Base-by-base conservation (phyloP, 2,797 vertebrate genomes). In the Myioborus miniatus region DNA sequence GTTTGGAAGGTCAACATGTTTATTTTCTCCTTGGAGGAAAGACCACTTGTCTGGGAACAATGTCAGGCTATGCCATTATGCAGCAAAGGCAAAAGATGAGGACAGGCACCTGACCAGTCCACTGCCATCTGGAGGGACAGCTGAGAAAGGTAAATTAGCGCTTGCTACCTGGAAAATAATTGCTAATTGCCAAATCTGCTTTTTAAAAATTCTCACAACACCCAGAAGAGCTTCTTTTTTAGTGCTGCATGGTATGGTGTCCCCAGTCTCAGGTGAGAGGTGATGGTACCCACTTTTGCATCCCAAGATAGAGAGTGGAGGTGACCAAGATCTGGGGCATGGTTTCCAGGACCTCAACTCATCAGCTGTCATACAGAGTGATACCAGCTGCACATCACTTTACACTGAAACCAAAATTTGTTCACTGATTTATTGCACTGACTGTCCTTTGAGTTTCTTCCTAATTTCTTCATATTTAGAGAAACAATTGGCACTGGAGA, bases 11-110 rank as follows among this genome's bases (percentile, higher is more conserved):
- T 58, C 37, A 74, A 4, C 0, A 4, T 3, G 21, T 23, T 77
- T 67, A 47, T 77, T n/a, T 59, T 32, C 65, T 77, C 22, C 41
- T 43, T 43, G 41, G 41, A 43, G 41, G 41, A 18, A 43, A 43
- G 41, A 43, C 41, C 6, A 30, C 41, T 49, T 37, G 34, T 30
- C 55, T 75, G 70, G 49, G 26, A 74, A 59, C 7, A 50, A 4
- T 0, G 2, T 9, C 0, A 3, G 34, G 24, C 19, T 58, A 23
- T 6, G 47, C 21, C 8, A 2, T 87, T 39, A 69, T 18, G 34
- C 12, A 19, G 24, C 19, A 22, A 58, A 65, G 50, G 64, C 39
- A 62, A 55, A 75, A 87, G 59, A 53, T 22, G 34, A 79, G 46
- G 32, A 50, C 5, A 15, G 55, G 20, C 53, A 82, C 53, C 47